phyloP scores from a whole-genome alignment of 2,888 invertebrate species.

The Rhimphoctona megacephalus region DNA sequence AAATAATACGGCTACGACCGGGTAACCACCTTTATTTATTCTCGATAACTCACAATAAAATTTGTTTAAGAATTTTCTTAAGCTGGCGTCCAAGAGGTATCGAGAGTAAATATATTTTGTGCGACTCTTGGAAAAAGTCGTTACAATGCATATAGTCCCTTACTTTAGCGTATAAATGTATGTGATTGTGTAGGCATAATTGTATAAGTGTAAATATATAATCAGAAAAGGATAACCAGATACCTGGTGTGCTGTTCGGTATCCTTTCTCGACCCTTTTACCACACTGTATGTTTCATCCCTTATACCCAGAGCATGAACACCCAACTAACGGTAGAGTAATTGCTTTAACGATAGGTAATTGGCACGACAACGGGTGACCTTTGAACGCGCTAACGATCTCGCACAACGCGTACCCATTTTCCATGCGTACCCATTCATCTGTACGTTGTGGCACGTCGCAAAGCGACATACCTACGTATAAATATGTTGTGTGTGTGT shows the following conservation, averaged over 20 bases:
- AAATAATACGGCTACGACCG: no score
- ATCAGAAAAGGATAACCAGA: constrained; percentile 29
- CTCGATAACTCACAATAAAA: no score
- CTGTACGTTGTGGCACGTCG: constrained; percentile 4
- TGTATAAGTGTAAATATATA: constrained; percentile 1
- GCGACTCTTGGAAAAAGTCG: no score
- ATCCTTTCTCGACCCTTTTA: constrained; percentile 32
- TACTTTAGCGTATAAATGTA: background rate
- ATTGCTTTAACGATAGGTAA: constrained; percentile 74
- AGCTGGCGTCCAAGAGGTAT: no score
- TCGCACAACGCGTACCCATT: constrained; percentile 21
- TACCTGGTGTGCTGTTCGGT: constrained; percentile 41
- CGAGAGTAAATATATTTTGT: no score
- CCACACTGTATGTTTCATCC: constrained; percentile 52
- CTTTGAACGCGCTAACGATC: constrained; percentile 62
- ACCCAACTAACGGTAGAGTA: constrained; percentile 64
- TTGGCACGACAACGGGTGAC: constrained; percentile 67
- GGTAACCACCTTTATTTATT: no score
- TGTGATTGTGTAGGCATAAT: background rate
- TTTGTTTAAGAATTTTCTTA: no score
- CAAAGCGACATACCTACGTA: background rate
- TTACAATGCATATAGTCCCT: background rate
- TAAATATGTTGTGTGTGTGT: background rate
- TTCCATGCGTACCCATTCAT: constrained; percentile 21
- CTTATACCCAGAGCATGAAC: constrained; percentile 35